These are phyloP conservation scores for Pelusios castaneus DNA, from an alignment of 2,113 vertebrate genomes.

Conservation along the genomic window DNA sequence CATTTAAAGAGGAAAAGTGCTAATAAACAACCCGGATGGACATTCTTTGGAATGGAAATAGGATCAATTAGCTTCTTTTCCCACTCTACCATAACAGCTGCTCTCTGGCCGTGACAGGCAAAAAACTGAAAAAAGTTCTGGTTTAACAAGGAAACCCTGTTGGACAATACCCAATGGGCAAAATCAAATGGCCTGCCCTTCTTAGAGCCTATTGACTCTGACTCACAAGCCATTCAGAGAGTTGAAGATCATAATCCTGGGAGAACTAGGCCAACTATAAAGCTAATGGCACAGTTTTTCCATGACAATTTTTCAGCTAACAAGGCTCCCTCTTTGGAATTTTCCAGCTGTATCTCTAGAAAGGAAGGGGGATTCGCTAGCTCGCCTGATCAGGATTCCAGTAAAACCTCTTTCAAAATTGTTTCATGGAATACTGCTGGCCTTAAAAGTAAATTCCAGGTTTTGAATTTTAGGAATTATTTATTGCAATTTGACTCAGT, in stretches of 20 bases:
- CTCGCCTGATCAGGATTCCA: background rate
- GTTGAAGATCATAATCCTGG: too few species aligned
- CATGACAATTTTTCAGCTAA: too few species aligned
- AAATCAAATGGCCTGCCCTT: too few species aligned
- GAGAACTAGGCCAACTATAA: too few species aligned
- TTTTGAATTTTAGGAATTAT: background rate
- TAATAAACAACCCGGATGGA: background rate
- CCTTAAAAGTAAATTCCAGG: background rate
- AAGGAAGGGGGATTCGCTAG: background rate
- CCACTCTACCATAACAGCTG: background rate
- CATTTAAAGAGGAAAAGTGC: background rate
- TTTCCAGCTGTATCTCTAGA: too few species aligned
- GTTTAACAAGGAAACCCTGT: too few species aligned
- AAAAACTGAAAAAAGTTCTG: too few species aligned
- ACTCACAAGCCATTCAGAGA: too few species aligned
- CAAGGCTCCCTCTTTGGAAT: too few species aligned
- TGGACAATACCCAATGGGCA: too few species aligned
- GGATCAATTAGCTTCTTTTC: background rate
- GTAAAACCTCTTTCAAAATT: background rate
- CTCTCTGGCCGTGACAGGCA: background rate
- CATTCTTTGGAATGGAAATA: background rate
- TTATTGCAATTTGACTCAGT: background rate
- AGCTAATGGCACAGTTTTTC: too few species aligned
- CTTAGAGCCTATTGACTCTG: too few species aligned
- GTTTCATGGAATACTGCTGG: background rate